Base-by-base conservation (phyloP, 2,888 invertebrate genomes). In the Aleiodes testaceus region DNA sequence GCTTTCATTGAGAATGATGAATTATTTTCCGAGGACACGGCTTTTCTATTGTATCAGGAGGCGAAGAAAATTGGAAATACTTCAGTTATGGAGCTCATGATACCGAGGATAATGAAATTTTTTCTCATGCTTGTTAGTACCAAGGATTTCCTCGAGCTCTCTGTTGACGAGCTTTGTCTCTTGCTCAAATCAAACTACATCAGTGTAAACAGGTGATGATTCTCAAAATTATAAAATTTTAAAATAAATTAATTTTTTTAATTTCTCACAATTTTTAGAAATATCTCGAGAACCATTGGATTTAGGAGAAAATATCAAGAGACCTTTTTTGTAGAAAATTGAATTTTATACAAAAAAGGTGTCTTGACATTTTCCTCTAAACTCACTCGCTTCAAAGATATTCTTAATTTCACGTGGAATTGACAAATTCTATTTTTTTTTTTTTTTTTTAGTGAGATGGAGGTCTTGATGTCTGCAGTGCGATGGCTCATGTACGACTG, bases 391-490 rank as follows among this genome's bases (percentile, higher is more conserved):
- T 36, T 36, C 36, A 2, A 6, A 36, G 36, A 9, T 9, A 36
- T 36, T 36, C 36, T 7, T 9, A 9, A 36, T 36, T 9, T 36
- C 9, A 36, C 9, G 2, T 1, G 2, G 3, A 36, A 36, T 36
- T 9, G 9, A 36, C 6, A 36, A 36, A 36, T 9, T 9, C 11
- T 36, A 5, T 4, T 36, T 6, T 11, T 9, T 36, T 36, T 6
- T 11, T 3, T 1, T 36, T 36, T 50, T 61, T 55, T 12, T 18
- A 91, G 91, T 79, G 93, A 94, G 87, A 92, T 93, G 89, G 93
- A 95, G 87, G 91, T 95, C 0, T 90, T 94, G 50, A 94, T 95
- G 93, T 91, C 94, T 0, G 95, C 92, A 0, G 92, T 95, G 0
- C 90, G 95, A 18, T 95, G 95, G 95, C 84, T 95, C 20, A 91